Percentiles rank a stretch among this genome's conserved stretches.
phyloP scores from a whole-genome alignment of 2,888 invertebrate genomes.

The Dorcus parallelipipedus region DNA sequence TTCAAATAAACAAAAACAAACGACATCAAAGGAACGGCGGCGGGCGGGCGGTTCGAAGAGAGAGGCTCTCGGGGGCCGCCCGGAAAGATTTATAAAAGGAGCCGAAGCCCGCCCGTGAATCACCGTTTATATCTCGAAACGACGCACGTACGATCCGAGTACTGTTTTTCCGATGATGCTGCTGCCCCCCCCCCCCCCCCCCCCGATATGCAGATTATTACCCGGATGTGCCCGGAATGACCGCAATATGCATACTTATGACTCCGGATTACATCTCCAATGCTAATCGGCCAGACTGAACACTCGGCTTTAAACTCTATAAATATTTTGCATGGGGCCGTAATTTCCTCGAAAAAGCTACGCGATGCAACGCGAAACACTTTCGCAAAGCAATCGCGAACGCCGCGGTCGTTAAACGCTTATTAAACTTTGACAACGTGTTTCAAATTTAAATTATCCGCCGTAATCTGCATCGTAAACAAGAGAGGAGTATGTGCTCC shows the following conservation, averaged over 20 bases:
- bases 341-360: too few relatives aligned
- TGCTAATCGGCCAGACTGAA: background rate
- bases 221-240: conserved; percentile 3
- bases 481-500: background rate
- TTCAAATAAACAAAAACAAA: too few relatives aligned
- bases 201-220: conserved; percentile 4
- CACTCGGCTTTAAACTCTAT: too few relatives aligned
- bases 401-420: background rate
- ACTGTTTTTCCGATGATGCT: background rate
- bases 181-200: too few relatives aligned
- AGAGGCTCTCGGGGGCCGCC: too few relatives aligned
- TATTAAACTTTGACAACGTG: conserved; percentile 1
- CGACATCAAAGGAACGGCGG: too few relatives aligned
- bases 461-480: conserved; percentile 12
- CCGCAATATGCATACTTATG: conserved; percentile 1
- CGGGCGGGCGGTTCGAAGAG: too few relatives aligned
- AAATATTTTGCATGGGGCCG: too few relatives aligned
- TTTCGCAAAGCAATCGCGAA: background rate
- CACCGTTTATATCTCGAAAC: conserved; percentile 6
- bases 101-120: background rate
- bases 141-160: too few relatives aligned
- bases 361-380: background rate
- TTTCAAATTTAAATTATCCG: conserved; percentile 2
- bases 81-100: too few relatives aligned
- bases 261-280: background rate